phyloP scores from a whole-genome alignment of 1,140 invertebrate genomes.

The Grapholita molesta region DNA sequence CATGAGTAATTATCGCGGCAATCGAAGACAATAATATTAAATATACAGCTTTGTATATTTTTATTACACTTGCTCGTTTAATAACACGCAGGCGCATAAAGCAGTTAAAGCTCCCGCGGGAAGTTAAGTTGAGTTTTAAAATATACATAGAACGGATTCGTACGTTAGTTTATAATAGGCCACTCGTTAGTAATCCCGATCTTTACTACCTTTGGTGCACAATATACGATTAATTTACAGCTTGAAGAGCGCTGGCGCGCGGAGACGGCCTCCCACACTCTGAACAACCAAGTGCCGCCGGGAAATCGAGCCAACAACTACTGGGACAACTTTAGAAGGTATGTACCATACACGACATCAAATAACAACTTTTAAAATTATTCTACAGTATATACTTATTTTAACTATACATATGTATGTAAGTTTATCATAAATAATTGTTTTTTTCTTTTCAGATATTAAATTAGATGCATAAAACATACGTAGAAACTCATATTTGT shows the following conservation, averaged over 20 bases:
- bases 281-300: constrained; percentile 93
- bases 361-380: background rate
- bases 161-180: too few species aligned
- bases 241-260: constrained; percentile 69
- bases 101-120: too few species aligned
- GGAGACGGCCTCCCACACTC: constrained; percentile 71
- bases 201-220: too few species aligned
- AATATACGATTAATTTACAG: too few species aligned
- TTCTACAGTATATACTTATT: background rate
- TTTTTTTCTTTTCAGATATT: constrained; percentile 71
- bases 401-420: constrained; percentile 22
- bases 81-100: too few species aligned
- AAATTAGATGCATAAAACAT: constrained; percentile 23
- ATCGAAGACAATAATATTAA: too few species aligned
- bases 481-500: background rate
- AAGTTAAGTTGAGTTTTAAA: too few species aligned
- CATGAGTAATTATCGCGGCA: too few species aligned
- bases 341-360: too few species aligned
- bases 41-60: too few species aligned
- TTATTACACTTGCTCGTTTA: too few species aligned
- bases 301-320: constrained; percentile 93
- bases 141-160: too few species aligned
- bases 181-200: background rate
- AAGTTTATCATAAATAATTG: constrained; percentile 33
- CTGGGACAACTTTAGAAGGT: constrained; percentile 95